phyloP scores from a whole-genome alignment of 2,113 vertebrate genomes.

The Pandion haliaetus region DNA sequence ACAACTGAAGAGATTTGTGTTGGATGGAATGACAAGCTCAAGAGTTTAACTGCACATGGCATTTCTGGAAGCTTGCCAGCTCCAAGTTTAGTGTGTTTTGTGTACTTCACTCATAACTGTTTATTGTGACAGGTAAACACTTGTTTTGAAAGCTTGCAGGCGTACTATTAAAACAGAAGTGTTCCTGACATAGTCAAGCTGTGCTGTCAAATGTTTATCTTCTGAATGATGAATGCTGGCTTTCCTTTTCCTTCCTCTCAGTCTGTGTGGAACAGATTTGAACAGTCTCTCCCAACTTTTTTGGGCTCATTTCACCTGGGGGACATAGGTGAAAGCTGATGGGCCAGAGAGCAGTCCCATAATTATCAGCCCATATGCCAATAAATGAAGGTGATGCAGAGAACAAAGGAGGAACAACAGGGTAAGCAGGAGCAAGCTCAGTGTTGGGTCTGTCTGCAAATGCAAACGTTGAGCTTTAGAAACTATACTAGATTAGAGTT shows the following conservation, averaged over 20 bases:
- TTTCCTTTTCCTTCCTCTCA: conserved; percentile 16
- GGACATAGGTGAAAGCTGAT: not conserved
- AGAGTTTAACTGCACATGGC: conserved; percentile 56
- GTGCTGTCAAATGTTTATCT: conserved; percentile 78
- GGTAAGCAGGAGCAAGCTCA: not conserved
- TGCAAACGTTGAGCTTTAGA: not conserved
- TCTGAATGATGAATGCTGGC: conserved; percentile 68
- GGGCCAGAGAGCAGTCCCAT: not conserved
- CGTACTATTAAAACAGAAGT: conserved; percentile 81
- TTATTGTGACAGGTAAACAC: conserved; percentile 85
- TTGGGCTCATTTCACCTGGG: not conserved
- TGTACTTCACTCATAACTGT: conserved; percentile 77
- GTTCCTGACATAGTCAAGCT: conserved; percentile 78
- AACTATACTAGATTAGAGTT: not conserved
- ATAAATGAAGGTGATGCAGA: not conserved
- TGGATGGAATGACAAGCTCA: conserved; percentile 66
- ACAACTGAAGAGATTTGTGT: conserved; percentile 41
- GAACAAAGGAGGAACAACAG: not conserved
- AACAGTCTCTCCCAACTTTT: not conserved
- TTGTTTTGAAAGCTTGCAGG: conserved; percentile 82
- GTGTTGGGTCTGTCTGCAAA: not conserved
- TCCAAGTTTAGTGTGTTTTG: conserved; percentile 70
- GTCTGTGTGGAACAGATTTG: not conserved
- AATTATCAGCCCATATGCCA: not conserved
- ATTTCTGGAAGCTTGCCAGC: conserved; percentile 69